Evolutionary conservation across 2,113 vertebrate species (phyloP).

Genomic region (Seriola quinqueradiata): DNA sequence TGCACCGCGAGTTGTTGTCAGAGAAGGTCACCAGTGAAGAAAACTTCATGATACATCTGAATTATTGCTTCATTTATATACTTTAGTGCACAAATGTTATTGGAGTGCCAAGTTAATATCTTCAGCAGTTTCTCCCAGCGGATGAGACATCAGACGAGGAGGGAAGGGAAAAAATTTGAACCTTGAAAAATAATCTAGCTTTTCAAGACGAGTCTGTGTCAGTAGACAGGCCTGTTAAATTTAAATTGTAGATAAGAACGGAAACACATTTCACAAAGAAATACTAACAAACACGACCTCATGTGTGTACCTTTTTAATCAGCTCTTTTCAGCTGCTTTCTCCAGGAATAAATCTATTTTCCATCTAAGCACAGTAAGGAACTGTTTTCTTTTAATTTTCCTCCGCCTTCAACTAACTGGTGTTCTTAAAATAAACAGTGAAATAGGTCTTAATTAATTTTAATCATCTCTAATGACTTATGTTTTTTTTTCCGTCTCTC

Average conservation of each 20-base stretch:
- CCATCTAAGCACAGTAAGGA: background rate
- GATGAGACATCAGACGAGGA: conserved; percentile 1
- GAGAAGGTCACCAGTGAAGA: conserved; percentile 69
- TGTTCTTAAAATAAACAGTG: background rate
- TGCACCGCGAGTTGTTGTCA: conserved; percentile 56
- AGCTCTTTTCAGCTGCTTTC: background rate
- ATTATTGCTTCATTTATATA: conserved; percentile 57
- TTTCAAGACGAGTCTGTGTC: background rate
- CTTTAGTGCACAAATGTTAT: conserved; percentile 47
- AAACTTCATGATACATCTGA: conserved; percentile 57
- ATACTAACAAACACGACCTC: conserved; percentile 1
- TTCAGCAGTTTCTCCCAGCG: background rate
- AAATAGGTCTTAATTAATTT: conserved; percentile 30
- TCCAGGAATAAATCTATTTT: background rate
- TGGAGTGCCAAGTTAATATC: conserved; percentile 21
- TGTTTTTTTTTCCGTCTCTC: conserved; percentile 5
- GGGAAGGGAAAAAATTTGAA: background rate
- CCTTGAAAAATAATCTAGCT: background rate
- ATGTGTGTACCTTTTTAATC: background rate
- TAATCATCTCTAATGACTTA: conserved; percentile 40
- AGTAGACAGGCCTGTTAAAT: background rate
- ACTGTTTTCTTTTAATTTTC: conserved; percentile 1
- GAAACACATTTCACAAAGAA: conserved; percentile 15
- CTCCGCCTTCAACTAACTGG: background rate
- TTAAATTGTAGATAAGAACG: background rate